A percentile compares a stretch with the other conserved stretches of the same genome.
These are phyloP conservation scores for Nyctereutes procyonoides DNA, from an alignment of 2,113 vertebrate species.

Conservation along the genomic window DNA sequence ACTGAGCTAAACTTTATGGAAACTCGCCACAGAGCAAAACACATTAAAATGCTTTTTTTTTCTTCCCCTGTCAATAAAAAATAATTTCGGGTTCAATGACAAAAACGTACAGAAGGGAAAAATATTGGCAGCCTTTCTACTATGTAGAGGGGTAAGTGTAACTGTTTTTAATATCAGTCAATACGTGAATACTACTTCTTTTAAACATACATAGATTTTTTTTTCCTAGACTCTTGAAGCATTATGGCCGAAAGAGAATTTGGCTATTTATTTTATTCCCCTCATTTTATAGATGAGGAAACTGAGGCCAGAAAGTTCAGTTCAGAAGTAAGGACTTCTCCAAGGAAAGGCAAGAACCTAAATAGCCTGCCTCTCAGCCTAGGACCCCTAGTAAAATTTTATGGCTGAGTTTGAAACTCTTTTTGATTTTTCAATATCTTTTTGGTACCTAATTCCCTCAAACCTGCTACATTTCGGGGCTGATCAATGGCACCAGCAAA, in stretches of 20 bases:
- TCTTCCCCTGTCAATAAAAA: slow-evolving; percentile 48
- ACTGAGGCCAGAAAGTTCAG: background rate
- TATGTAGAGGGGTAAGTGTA: slow-evolving; percentile 49
- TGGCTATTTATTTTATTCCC: background rate
- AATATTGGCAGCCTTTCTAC: slow-evolving; percentile 9
- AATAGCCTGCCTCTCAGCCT: background rate
- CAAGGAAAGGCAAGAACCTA: background rate
- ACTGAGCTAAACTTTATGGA: slow-evolving; percentile 65
- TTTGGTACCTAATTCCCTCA: background rate
- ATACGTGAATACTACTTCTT: background rate
- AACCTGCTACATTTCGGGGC: background rate
- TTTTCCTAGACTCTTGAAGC: background rate
- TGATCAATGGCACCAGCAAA: slow-evolving; percentile 14
- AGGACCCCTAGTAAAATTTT: background rate
- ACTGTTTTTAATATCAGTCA: slow-evolving; percentile 39
- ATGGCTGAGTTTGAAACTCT: background rate
- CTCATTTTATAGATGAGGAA: background rate
- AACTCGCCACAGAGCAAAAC: slow-evolving; percentile 63
- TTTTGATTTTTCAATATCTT: background rate
- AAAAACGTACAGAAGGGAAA: background rate
- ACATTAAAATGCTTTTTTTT: slow-evolving; percentile 56
- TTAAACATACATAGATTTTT: background rate
- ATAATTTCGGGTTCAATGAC: slow-evolving; percentile 24
- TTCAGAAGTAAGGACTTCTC: background rate
- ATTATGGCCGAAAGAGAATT: background rate